Percentiles rank a stretch among this genome's conserved stretches.
Evolutionary conservation across 1,140 invertebrate genomes (phyloP).

Genomic region (Saccostrea glomerata): DNA sequence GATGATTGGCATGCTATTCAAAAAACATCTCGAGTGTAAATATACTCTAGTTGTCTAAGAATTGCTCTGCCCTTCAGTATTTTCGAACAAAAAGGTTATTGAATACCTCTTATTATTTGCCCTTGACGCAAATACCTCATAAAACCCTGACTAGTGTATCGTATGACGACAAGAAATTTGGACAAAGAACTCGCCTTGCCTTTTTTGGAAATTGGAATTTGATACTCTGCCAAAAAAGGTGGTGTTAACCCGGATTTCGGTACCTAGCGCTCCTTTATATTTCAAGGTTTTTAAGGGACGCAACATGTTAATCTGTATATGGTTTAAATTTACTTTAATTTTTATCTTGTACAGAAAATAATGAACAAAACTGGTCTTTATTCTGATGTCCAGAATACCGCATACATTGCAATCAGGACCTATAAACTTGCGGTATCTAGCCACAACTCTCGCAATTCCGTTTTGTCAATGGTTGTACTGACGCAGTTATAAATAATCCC

Average conservation of each 20-base stretch:
- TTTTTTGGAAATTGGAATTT: conserved; percentile 22
- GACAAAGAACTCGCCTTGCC: conserved; percentile 34
- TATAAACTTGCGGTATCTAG: background rate
- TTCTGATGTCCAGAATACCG: background rate
- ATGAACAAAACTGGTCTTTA: background rate
- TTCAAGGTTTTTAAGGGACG: background rate
- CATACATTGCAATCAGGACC: background rate
- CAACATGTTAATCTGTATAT: background rate
- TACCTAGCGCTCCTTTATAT: background rate
- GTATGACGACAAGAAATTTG: background rate
- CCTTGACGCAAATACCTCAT: conserved; percentile 33
- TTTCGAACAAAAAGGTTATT: conserved; percentile 20
- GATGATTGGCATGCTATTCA: conserved; percentile 18
- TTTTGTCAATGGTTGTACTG: conserved; percentile 48
- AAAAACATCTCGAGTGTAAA: conserved; percentile 24
- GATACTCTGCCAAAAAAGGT: conserved; percentile 9
- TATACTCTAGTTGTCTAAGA: background rate
- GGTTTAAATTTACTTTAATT: background rate
- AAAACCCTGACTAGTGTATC: conserved; percentile 6
- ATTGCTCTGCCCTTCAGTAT: conserved; percentile 27
- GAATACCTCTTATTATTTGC: conserved; percentile 20
- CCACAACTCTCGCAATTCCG: conserved; percentile 29
- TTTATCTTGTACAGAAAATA: background rate
- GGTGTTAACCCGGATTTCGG: background rate
- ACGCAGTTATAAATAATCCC: conserved; percentile 41